Base-by-base conservation (phyloP, 1,140 invertebrate genomes). In the Caenorhabditis elegans region DNA sequence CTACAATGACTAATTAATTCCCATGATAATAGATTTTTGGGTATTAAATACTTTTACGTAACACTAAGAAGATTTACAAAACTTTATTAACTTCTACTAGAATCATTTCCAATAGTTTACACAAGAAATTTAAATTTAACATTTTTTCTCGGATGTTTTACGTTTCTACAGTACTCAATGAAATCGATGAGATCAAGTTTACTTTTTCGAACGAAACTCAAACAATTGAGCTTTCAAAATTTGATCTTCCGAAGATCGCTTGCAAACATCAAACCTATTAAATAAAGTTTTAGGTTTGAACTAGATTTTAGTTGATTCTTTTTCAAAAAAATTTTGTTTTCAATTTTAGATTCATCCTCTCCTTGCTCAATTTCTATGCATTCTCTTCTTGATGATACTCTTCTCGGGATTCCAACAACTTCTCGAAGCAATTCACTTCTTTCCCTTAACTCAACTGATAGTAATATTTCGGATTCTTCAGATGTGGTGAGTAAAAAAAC, bases 291-390 rank as follows among this genome's bases (percentile, higher is more conserved):
- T n/a, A n/a, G n/a, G n/a, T n/a, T n/a, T n/a, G n/a, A n/a, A n/a
- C n/a, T n/a, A n/a, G n/a, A n/a, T n/a, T n/a, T n/a, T n/a, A n/a
- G n/a, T n/a, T n/a, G n/a, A n/a, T n/a, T n/a, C n/a, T n/a, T n/a
- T n/a, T 17, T 60, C 53, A 34, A 6, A 60, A 60, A 65, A 65
- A 26, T n/a, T n/a, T n/a, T n/a, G n/a, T n/a, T n/a, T n/a, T n/a
- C n/a, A n/a, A 26, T 53, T 8, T 24, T 15, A 65, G 55, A 13
- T 19, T 65, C 55, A 1, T 65, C 55, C 26, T 65, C 55, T 65
- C 55, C 55, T 1, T 65, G 55, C n/a, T 65, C 55, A 6, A 65
- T 65, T 65, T 65, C 55, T 34, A 65, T 65, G 55, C 55, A 65
- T n/a, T 65, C 55, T 2, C 28, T 65, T 19, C 55, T 65, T 8